A percentile compares a stretch with the other conserved stretches of the same genome.
Conservation (phyloP, 1,140 invertebrate genomes). For the Zelostemma sp. region DNA sequence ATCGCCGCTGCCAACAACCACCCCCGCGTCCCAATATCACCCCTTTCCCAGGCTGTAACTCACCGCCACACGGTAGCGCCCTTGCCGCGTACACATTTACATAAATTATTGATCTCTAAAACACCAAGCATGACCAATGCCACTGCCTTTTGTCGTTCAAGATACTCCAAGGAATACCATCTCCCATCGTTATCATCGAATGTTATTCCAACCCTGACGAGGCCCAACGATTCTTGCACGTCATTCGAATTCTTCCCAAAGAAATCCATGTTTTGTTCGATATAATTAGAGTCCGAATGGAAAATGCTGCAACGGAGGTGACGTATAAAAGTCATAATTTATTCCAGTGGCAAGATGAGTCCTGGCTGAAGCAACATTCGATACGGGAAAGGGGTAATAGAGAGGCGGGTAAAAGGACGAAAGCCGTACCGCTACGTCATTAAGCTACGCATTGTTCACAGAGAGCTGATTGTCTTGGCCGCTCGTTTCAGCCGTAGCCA, state of each 20-base stretch:
- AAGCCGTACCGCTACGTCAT: conserved; percentile 65
- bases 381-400: conserved; percentile 38
- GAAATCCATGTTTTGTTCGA: no score
- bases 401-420: conserved; percentile 55
- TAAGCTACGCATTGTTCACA: conserved; percentile 69
- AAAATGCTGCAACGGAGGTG: conserved; percentile 16
- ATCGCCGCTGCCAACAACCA: conserved; percentile 51
- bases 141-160: conserved; percentile 56
- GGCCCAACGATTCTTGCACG: no score
- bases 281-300: no score
- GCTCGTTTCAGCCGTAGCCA: conserved; percentile 67
- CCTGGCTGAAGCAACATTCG: conserved; percentile 30
- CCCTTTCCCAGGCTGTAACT: conserved; percentile 64
- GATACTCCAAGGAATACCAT: conserved; percentile 37
- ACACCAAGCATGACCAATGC: conserved; percentile 65
- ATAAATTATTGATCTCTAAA: conserved; percentile 72
- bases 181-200: not conserved
- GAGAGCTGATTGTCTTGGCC: conserved; percentile 69
- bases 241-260: no score
- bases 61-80: conserved; percentile 69
- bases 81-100: conserved; percentile 70
- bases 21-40: conserved; percentile 49
- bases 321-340: conserved; percentile 34
- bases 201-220: no score
- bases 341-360: conserved; percentile 47